phyloP scores from a whole-genome alignment of 2,797 vertebrate species.

The Alcedo quadribrachys region DNA sequence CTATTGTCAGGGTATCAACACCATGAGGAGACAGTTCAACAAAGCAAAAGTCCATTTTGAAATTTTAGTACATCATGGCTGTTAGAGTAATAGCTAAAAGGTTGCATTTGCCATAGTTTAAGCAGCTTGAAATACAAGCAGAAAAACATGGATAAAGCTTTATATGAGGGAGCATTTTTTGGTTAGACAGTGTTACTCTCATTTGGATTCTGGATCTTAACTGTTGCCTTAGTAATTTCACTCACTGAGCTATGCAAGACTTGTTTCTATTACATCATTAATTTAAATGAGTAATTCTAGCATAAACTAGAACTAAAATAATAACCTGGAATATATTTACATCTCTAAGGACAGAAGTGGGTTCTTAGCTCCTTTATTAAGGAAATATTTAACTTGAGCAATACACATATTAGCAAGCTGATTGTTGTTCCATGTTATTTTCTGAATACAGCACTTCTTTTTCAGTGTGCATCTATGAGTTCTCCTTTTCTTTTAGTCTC shows the following conservation, averaged over 20 bases:
- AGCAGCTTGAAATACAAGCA: not conserved
- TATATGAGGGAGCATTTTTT: not conserved
- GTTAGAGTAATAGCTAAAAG: not conserved
- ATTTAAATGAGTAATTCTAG: conserved; percentile 42
- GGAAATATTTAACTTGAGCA: conserved; percentile 9
- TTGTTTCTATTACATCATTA: conserved; percentile 9
- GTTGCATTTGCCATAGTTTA: not conserved
- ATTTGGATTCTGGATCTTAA: not conserved
- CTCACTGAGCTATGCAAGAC: not conserved
- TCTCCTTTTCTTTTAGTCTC: not conserved
- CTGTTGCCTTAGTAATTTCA: conserved; percentile 19
- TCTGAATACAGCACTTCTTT: not conserved
- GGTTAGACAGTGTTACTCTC: not conserved
- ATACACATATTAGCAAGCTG: not conserved
- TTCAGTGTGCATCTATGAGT: not conserved
- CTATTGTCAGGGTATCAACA: not conserved
- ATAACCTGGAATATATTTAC: conserved; percentile 24
- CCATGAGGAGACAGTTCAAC: accelerated
- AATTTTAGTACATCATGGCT: not conserved
- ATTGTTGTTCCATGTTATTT: not conserved
- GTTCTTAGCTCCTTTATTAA: conserved; percentile 16
- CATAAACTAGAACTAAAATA: not conserved
- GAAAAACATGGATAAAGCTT: not conserved
- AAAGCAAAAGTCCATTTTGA: not conserved
- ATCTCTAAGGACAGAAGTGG: not conserved